phyloP scores from a whole-genome alignment of 92 coral and sea anemone species.

The Epizoanthus illoricatus region DNA sequence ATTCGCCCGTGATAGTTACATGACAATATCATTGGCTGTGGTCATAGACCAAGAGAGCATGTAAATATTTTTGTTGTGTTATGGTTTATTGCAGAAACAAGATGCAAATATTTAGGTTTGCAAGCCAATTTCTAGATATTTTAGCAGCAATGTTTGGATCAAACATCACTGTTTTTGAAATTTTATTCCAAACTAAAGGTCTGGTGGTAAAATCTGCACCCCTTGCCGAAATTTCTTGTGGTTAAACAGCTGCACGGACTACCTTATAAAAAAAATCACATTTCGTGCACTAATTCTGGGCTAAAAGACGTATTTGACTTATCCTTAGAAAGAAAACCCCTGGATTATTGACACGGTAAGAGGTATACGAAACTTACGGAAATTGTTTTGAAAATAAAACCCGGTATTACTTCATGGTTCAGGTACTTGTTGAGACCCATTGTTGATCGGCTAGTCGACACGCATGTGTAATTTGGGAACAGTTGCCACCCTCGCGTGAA shows the following conservation, averaged over 20 bases:
- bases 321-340: no score
- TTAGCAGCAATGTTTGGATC: not conserved
- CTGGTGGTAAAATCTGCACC: not conserved
- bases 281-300: no score
- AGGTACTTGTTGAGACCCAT: slow-evolving; percentile 1
- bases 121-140: not conserved
- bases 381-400: slow-evolving; percentile 33
- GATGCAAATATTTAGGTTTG: slow-evolving; percentile 10
- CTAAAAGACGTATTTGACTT: no score
- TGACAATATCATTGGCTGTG: slow-evolving; percentile 20
- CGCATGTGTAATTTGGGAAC: slow-evolving; percentile 38
- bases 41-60: slow-evolving; percentile 15
- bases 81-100: slow-evolving; percentile 20
- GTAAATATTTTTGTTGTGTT: slow-evolving; percentile 11
- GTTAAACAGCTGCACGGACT: not conserved
- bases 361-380: not conserved
- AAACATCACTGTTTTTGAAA: not conserved
- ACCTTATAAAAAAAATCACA: not conserved
- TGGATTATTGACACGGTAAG: not conserved
- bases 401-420: slow-evolving; percentile 43
- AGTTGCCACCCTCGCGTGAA: slow-evolving; percentile 24
- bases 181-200: not conserved
- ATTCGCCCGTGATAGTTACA: slow-evolving; percentile 3
- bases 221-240: no score
- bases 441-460: not conserved